These are phyloP conservation scores for Phanerotoma sp. DNA, from an alignment of 2,888 invertebrate genomes.

Conservation along the genomic window DNA sequence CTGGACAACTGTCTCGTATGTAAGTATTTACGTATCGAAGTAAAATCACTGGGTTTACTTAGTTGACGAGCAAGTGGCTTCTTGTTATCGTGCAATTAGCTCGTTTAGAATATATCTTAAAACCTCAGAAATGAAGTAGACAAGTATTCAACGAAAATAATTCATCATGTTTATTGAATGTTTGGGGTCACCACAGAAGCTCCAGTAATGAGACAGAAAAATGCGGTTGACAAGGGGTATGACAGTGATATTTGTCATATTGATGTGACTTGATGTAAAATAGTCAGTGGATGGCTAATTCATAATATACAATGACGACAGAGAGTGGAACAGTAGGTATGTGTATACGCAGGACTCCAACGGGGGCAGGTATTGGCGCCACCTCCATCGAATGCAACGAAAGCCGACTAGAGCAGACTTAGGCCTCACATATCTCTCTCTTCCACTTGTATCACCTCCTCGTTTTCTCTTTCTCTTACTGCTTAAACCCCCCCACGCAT, in stretches of 20 bases:
- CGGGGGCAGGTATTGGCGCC: slow-evolving; percentile 58
- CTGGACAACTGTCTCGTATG: not conserved
- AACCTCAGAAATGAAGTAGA: not conserved
- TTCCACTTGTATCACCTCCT: slow-evolving; percentile 62
- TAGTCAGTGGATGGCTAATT: not conserved
- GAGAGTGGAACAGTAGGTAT: slow-evolving; percentile 21
- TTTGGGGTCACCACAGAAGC: not conserved
- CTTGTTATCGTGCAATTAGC: too few relatives aligned
- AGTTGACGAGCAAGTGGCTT: too few relatives aligned
- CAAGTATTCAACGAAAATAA: too few relatives aligned
- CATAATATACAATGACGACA: not conserved
- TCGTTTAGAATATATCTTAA: too few relatives aligned
- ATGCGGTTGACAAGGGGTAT: too few relatives aligned
- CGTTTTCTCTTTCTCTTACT: slow-evolving; percentile 58
- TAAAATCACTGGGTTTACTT: not conserved
- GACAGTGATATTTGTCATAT: too few relatives aligned
- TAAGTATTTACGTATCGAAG: not conserved
- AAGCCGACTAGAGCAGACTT: slow-evolving; percentile 57
- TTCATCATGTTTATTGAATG: too few relatives aligned
- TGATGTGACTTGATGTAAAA: not conserved
- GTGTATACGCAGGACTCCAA: slow-evolving; percentile 53
- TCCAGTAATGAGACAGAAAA: too few relatives aligned
- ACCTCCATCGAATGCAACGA: slow-evolving; percentile 58
- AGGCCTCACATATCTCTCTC: slow-evolving; percentile 61
- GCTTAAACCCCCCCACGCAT: slow-evolving; percentile 54